Conservation (phyloP, 2,888 invertebrate genomes). For the Troides helena region DNA sequence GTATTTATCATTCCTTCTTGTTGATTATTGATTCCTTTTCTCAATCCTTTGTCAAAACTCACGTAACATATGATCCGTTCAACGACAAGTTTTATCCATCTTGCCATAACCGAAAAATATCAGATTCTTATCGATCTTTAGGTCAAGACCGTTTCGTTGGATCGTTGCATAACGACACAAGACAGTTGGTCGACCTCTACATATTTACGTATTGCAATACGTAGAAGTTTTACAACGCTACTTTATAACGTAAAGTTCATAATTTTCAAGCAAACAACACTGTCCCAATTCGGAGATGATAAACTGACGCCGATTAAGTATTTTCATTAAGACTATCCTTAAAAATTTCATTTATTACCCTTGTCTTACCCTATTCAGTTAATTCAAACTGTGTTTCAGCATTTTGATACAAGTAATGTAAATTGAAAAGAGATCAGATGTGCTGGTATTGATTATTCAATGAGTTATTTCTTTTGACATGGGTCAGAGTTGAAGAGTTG, state of each 20-base stretch:
- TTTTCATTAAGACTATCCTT: too few relatives aligned
- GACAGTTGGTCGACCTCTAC: neutral
- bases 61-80: neutral
- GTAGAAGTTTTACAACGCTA: neutral
- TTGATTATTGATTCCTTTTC: neutral
- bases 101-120: slow-evolving; percentile 1
- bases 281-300: too few relatives aligned
- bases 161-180: slow-evolving; percentile 10
- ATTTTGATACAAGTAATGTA: too few relatives aligned
- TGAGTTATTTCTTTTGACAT: too few relatives aligned
- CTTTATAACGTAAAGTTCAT: neutral
- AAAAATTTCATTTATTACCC: too few relatives aligned
- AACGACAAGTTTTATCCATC: neutral
- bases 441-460: too few relatives aligned
- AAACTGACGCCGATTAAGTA: too few relatives aligned
- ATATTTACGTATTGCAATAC: slow-evolving; percentile 10
- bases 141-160: slow-evolving; percentile 20
- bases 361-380: too few relatives aligned
- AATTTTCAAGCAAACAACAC: neutral
- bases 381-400: too few relatives aligned
- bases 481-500: too few relatives aligned
- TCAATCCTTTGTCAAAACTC: neutral
- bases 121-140: slow-evolving; percentile 15
- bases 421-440: too few relatives aligned
- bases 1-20: too few relatives aligned